phyloP scores from a whole-genome alignment of 35 echinoderm and acorn worm genomes.

The Holothuria glaberrima region DNA sequence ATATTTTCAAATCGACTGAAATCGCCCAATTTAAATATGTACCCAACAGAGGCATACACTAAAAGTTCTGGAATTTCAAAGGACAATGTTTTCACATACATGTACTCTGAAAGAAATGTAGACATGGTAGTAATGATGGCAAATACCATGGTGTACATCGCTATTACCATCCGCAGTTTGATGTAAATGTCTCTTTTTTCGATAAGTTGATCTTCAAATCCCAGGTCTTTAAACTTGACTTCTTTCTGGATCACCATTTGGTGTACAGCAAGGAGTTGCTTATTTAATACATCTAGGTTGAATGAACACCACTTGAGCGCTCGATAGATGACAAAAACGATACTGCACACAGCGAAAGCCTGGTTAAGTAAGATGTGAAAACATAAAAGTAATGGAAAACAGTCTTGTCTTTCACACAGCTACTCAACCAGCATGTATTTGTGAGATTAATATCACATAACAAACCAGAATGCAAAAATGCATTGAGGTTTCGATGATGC shows the following conservation, averaged over 20 bases:
- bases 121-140: constrained; percentile 93
- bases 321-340: no score
- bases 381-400: constrained; percentile 88
- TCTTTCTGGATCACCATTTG: constrained; percentile 77
- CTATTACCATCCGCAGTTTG: constrained; percentile 76
- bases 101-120: constrained; percentile 88
- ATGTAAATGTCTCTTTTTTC: constrained; percentile 88
- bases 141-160: constrained; percentile 93
- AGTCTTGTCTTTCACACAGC: no score
- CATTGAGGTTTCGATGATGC: no score
- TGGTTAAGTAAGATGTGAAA: constrained; percentile 88
- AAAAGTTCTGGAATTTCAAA: constrained; percentile 90
- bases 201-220: constrained; percentile 73
- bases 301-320: constrained; percentile 98
- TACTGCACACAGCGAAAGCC: no score
- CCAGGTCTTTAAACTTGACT: constrained; percentile 68
- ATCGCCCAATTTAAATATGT: constrained; percentile 86
- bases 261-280: constrained; percentile 68
- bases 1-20: constrained; percentile 88
- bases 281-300: constrained; percentile 77
- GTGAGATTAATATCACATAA: no score
- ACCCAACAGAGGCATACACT: constrained; percentile 72
- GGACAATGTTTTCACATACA: constrained; percentile 75
- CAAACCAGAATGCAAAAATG: no score
- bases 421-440: no score